Conservation (phyloP, 2,888 invertebrate species). For the Sycophila texana region DNA sequence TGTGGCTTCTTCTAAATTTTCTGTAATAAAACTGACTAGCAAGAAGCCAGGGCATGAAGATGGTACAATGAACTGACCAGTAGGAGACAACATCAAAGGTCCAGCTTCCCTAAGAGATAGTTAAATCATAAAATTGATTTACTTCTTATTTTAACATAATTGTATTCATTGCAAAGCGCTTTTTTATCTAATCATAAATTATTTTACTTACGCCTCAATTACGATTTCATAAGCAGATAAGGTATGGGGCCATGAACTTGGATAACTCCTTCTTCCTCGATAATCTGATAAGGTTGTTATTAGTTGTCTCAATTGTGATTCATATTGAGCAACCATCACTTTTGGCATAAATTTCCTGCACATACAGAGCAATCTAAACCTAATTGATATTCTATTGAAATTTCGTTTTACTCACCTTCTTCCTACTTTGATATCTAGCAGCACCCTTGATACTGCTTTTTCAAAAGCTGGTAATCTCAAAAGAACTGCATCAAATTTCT, state of each 20-base stretch:
- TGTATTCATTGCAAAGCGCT: not conserved
- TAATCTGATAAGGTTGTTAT: slow-evolving; percentile 91
- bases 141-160: slow-evolving; percentile 3
- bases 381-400: slow-evolving; percentile 69
- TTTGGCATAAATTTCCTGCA: slow-evolving; percentile 92
- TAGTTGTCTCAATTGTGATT: slow-evolving; percentile 87
- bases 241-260: slow-evolving; percentile 84
- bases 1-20: slow-evolving; percentile 86
- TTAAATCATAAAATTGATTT: slow-evolving; percentile 22
- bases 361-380: slow-evolving; percentile 76
- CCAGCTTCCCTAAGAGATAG: slow-evolving; percentile 86
- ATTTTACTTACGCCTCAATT: slow-evolving; percentile 88
- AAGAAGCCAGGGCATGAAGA: slow-evolving; percentile 93
- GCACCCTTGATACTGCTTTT: slow-evolving; percentile 87
- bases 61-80: slow-evolving; percentile 94
- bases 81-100: slow-evolving; percentile 94
- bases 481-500: slow-evolving; percentile 84
- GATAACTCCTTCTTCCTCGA: slow-evolving; percentile 81
- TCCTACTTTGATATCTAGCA: slow-evolving; percentile 89
- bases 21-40: slow-evolving; percentile 88
- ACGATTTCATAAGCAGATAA: slow-evolving; percentile 88
- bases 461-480: slow-evolving; percentile 89
- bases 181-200: slow-evolving; percentile 23
- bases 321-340: slow-evolving; percentile 91
- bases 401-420: slow-evolving; percentile 80